These are phyloP conservation scores for Cephonodes hylas DNA, from an alignment of 2,888 invertebrate genomes.

Conservation along the genomic window DNA sequence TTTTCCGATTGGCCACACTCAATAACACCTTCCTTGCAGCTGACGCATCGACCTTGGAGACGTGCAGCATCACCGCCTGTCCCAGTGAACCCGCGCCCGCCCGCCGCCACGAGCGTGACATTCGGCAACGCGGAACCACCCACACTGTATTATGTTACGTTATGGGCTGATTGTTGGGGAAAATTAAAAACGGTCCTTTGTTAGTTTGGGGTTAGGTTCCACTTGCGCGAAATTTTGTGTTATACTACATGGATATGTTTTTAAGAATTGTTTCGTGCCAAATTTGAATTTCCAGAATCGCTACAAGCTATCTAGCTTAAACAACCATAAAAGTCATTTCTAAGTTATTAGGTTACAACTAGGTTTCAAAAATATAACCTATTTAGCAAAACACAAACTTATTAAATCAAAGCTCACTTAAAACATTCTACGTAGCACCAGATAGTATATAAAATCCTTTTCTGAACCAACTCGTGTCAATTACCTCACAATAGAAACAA, in stretches of 20 bases:
- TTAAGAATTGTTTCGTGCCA: too few species aligned
- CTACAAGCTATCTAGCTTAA: too few species aligned
- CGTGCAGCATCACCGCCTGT: conserved; percentile 38
- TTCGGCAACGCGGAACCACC: conserved; percentile 52
- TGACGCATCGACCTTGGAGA: conserved; percentile 23
- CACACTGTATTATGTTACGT: conserved; percentile 34
- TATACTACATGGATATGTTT: background rate
- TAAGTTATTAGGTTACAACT: too few species aligned
- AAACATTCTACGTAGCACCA: too few species aligned
- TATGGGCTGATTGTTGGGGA: conserved; percentile 16
- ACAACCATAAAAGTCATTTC: too few species aligned
- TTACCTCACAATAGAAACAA: background rate
- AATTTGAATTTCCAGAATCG: too few species aligned
- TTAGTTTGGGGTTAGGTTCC: conserved; percentile 2
- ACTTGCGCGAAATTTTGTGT: background rate
- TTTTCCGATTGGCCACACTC: conserved; percentile 11
- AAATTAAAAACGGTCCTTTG: conserved; percentile 10
- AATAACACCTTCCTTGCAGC: conserved; percentile 28
- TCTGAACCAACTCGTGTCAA: too few species aligned
- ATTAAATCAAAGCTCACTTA: too few species aligned
- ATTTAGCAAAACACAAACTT: too few species aligned
- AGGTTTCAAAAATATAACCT: too few species aligned
- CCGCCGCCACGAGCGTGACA: conserved; percentile 50
- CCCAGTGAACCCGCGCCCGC: conserved; percentile 38
- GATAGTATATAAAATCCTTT: too few species aligned